Percentiles rank a stretch among this genome's conserved stretches.
Conservation (phyloP, 2,888 invertebrate species). For the Torymus tubicola region DNA sequence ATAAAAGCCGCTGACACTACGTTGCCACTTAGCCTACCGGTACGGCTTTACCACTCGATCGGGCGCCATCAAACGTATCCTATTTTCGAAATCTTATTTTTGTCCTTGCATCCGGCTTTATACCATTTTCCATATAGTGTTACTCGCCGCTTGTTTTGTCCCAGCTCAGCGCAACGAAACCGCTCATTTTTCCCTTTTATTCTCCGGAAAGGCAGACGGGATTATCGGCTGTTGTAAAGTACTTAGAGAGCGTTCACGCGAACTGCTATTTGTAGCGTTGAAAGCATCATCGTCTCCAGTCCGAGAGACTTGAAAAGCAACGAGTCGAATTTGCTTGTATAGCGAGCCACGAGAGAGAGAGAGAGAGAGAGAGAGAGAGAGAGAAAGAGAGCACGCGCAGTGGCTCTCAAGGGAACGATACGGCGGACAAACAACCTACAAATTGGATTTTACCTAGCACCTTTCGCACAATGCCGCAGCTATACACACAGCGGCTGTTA, state of each 20-base stretch:
- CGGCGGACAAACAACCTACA: slow-evolving; percentile 64
- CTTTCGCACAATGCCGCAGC: neutral
- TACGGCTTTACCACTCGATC: slow-evolving; percentile 27
- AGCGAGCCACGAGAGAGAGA: slow-evolving; percentile 2
- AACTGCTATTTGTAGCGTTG: slow-evolving; percentile 30
- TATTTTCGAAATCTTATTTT: neutral
- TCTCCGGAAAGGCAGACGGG: neutral
- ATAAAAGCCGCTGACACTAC: slow-evolving; percentile 42
- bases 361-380: too few species aligned
- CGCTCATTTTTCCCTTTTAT: too few species aligned
- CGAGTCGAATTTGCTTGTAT: slow-evolving; percentile 44
- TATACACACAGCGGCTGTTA: slow-evolving; percentile 28
- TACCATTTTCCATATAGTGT: slow-evolving; percentile 11
- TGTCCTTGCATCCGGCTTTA: neutral
- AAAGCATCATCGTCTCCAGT: slow-evolving; percentile 27
- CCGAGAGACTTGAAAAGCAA: slow-evolving; percentile 41
- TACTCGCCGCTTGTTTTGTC: neutral
- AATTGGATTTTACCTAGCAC: slow-evolving; percentile 63
- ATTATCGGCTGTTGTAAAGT: slow-evolving; percentile 58
- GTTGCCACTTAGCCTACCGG: slow-evolving; percentile 28
- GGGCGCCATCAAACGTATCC: slow-evolving; percentile 50
- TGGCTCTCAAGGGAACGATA: slow-evolving; percentile 64
- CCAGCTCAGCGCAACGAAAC: neutral
- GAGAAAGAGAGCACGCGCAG: too few species aligned
- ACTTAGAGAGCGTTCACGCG: slow-evolving; percentile 38